These are phyloP conservation scores for Campylomormyrus numenius DNA, from an alignment of 2,113 vertebrate species.

Conservation along the genomic window DNA sequence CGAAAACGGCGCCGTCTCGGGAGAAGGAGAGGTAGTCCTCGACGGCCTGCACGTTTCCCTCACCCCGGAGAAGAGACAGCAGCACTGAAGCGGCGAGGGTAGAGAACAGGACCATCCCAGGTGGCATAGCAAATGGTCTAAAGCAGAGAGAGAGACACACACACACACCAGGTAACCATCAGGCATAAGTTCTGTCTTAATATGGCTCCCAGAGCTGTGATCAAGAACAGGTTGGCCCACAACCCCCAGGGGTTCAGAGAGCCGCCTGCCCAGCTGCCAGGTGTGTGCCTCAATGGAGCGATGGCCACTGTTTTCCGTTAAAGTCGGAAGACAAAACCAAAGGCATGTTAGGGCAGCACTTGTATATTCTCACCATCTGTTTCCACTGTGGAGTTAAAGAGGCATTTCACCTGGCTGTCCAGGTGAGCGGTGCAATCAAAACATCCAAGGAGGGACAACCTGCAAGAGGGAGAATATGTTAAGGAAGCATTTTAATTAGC, in stretches of 20 bases:
- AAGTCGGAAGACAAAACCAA: neutral
- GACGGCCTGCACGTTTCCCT: conserved; percentile 36
- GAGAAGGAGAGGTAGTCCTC: conserved; percentile 65
- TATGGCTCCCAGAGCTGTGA: neutral
- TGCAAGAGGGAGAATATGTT: conserved; percentile 37
- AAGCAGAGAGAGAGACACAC: conserved; percentile 17
- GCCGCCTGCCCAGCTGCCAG: neutral
- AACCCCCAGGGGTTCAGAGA: neutral
- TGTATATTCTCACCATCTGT: conserved; percentile 58
- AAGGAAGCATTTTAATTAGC: neutral
- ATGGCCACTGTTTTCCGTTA: neutral
- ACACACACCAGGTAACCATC: neutral
- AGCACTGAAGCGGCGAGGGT: conserved; percentile 38
- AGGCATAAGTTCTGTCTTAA: neutral
- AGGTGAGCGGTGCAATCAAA: conserved; percentile 34
- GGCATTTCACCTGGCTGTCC: conserved; percentile 50
- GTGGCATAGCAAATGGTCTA: conserved; percentile 84
- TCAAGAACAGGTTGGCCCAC: neutral
- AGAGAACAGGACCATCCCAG: conserved; percentile 67
- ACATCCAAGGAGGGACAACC: conserved; percentile 37
- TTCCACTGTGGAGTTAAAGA: conserved; percentile 48
- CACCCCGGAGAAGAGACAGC: conserved; percentile 56
- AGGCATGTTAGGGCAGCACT: neutral
- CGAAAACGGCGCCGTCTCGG: conserved; percentile 69
- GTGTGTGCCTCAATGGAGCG: neutral